These are phyloP conservation scores for Paradoxurus hermaphroditus DNA, from an alignment of 2,113 vertebrate genomes.

Conservation along the genomic window DNA sequence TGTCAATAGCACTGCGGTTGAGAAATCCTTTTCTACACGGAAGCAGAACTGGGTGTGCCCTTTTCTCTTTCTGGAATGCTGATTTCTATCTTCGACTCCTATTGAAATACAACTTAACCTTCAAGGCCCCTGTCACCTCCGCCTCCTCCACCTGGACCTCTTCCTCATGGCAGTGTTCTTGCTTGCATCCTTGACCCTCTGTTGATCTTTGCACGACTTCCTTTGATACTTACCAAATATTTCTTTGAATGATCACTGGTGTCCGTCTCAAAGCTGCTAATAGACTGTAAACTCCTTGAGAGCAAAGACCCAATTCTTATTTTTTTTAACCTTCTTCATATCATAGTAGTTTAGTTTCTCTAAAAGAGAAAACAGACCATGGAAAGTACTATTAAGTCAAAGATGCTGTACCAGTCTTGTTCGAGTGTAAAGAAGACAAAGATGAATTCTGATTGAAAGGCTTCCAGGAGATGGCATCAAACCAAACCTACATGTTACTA, in stretches of 20 bases:
- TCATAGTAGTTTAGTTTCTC: too few species aligned
- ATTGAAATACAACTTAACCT: background rate
- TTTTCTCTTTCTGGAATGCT: background rate
- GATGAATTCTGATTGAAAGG: background rate
- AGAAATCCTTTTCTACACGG: background rate
- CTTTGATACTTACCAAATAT: background rate
- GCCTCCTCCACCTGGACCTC: background rate
- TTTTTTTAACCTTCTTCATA: background rate
- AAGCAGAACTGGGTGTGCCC: background rate
- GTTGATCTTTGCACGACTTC: background rate
- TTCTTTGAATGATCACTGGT: background rate
- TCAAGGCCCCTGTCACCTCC: background rate
- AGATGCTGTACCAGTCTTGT: too few species aligned
- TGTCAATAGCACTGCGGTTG: accelerated
- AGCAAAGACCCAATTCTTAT: background rate
- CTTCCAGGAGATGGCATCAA: background rate
- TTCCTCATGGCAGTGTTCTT: background rate
- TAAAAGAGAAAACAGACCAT: background rate
- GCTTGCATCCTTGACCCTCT: too few species aligned
- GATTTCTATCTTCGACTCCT: background rate
- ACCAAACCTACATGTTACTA: background rate
- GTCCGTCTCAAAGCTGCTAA: background rate
- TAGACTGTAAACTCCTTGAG: background rate
- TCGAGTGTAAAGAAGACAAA: background rate
- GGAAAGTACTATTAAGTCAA: background rate